Evolutionary conservation across 2,113 vertebrate genomes (phyloP), one percentile per base, ranked within the genome.

Genomic region (Thunnus maccoyii): DNA sequence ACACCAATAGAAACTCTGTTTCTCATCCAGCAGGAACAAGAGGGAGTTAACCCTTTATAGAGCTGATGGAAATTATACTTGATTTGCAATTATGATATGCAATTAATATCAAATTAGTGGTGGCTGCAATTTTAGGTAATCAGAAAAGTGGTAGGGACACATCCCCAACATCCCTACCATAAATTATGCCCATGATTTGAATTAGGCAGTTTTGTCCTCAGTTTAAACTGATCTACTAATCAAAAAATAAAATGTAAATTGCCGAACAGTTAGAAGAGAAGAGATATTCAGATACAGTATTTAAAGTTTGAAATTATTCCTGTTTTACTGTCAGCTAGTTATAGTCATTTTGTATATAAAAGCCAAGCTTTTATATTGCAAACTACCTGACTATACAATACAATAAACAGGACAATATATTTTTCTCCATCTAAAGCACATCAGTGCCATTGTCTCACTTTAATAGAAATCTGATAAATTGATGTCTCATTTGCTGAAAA

Each of bases 161-260:
- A 30, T 30, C 27, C 27, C 27, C 27, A 30, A 30, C 27, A 4
- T 41, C 36, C 6, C 8, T 41, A 41, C 6, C 36, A 41, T 41
- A 9, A 9, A 41, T 41, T 41, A 41, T 41, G 8, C 7, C 36
- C 66, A 61, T 77, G 51, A 36, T 76, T 32, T 76, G 46, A 75
- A 48, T 78, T 64, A 63, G 72, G 41, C 32, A 50, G 46, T 77
- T 78, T 80, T 86, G 58, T 85, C 82, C 66, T 70, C 16, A 41
- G 51, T 82, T 87, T 82, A 50, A 82, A 88, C 80, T 77, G 66
- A 22, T 56, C 11, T 69, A 77, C 5, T 58, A 36, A 36, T 32
- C 1, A 6, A 58, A 51, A 67, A 76, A 41, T 32, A 48, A 84
- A 68, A 56, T 46, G 12, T 41, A 78, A 52, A 18, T 64, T 30